These are phyloP conservation scores for Penelope pileata DNA, from an alignment of 2,113 vertebrate species.

Conservation along the genomic window DNA sequence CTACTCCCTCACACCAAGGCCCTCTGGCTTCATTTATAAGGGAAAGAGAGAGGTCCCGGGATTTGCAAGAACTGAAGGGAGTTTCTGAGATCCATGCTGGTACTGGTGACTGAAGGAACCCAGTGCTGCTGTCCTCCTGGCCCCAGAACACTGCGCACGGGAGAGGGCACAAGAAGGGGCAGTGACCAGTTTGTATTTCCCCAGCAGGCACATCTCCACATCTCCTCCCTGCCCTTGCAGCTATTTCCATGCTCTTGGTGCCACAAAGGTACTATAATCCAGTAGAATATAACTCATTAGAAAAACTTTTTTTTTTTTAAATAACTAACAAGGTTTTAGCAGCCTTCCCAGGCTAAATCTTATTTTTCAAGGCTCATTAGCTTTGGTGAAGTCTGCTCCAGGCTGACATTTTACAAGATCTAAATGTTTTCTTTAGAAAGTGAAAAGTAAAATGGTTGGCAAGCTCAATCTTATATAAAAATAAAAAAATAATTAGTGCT, in stretches of 20 bases:
- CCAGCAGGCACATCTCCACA: not conserved
- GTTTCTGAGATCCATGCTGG: not conserved
- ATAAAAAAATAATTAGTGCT: not conserved
- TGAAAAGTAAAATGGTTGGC: not conserved
- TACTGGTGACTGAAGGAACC: too few relatives aligned
- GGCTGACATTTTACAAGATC: conserved; percentile 31
- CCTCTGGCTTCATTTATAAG: not conserved
- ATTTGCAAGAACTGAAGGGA: not conserved
- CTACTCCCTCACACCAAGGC: not conserved
- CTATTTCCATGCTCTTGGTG: not conserved
- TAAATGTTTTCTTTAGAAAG: not conserved
- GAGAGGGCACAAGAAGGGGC: too few relatives aligned
- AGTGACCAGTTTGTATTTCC: not conserved
- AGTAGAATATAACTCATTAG: not conserved
- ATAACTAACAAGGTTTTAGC: not conserved
- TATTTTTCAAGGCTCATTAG: conserved; percentile 18
- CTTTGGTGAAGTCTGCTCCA: not conserved
- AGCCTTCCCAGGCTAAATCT: not conserved
- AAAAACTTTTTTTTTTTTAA: not conserved
- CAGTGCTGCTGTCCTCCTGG: not conserved
- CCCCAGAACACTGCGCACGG: not conserved
- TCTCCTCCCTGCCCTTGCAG: not conserved
- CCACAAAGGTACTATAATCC: not conserved
- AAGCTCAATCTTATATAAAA: not conserved
- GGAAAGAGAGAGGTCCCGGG: not conserved